These are phyloP conservation scores for Cosmopolites sordidus DNA, from an alignment of 2,888 invertebrate species.

Conservation along the genomic window DNA sequence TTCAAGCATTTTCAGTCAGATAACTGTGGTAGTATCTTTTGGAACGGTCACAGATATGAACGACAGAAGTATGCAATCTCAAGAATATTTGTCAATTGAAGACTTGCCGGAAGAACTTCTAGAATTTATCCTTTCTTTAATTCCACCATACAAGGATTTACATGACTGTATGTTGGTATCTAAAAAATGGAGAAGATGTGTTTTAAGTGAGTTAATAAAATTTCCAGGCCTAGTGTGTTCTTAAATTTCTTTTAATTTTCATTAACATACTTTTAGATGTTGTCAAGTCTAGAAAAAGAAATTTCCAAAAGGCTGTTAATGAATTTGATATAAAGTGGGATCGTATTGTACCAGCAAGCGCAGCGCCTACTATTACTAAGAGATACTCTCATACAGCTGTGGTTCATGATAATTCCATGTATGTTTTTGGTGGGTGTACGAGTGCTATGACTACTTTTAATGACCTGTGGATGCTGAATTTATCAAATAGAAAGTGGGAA, in stretches of 20 bases:
- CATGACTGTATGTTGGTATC: slow-evolving; percentile 82
- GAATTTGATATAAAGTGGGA: slow-evolving; percentile 76
- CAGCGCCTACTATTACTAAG: slow-evolving; percentile 76
- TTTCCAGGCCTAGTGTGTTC: neutral
- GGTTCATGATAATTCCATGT: slow-evolving; percentile 80
- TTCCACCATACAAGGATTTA: slow-evolving; percentile 88
- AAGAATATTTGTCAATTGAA: slow-evolving; percentile 49
- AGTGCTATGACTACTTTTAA: slow-evolving; percentile 92
- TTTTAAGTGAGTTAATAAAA: slow-evolving; percentile 65
- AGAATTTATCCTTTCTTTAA: slow-evolving; percentile 82
- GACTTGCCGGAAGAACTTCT: slow-evolving; percentile 90
- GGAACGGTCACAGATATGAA: neutral
- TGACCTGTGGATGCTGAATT: slow-evolving; percentile 91
- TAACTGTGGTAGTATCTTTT: slow-evolving; percentile 1
- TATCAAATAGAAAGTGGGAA: slow-evolving; percentile 80
- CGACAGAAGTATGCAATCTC: neutral
- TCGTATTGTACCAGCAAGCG: slow-evolving; percentile 55
- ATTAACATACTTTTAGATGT: slow-evolving; percentile 59
- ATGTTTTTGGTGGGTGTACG: slow-evolving; percentile 94
- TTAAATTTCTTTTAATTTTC: neutral
- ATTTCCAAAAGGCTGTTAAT: slow-evolving; percentile 70
- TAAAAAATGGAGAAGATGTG: slow-evolving; percentile 79
- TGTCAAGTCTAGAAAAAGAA: slow-evolving; percentile 66
- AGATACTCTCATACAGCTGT: slow-evolving; percentile 91
- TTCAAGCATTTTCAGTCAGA: slow-evolving; percentile 5